Evolutionary conservation across 2,797 vertebrate species (phyloP).

Genomic region (Delichon dasypus): DNA sequence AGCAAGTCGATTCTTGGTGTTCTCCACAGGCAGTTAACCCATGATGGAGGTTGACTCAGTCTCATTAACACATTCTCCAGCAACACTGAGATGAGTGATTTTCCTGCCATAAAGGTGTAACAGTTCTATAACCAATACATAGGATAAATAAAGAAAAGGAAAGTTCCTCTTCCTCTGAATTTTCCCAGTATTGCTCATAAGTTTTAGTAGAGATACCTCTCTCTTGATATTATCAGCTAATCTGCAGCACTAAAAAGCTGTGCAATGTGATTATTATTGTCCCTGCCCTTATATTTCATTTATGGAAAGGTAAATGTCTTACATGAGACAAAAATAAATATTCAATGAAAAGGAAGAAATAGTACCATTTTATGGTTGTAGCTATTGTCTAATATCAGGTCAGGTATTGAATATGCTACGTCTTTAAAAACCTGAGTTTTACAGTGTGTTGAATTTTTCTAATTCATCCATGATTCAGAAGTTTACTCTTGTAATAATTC

Average conservation of each 20-base stretch:
- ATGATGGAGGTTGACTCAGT: background rate
- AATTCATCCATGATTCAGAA: background rate
- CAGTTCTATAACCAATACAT: background rate
- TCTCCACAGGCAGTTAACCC: background rate
- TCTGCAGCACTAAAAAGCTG: background rate
- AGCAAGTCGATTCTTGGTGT: background rate
- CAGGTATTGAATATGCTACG: background rate
- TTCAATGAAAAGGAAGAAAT: background rate
- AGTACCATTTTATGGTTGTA: background rate
- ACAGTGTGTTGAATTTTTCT: background rate
- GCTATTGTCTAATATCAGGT: background rate
- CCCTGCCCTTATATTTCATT: background rate
- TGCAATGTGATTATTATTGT: background rate
- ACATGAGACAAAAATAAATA: background rate
- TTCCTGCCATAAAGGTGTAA: background rate
- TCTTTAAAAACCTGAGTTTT: background rate
- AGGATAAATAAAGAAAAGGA: background rate
- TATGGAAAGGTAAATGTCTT: background rate
- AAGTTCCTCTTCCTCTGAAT: background rate
- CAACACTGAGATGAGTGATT: background rate
- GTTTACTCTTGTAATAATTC: background rate
- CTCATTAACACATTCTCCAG: background rate
- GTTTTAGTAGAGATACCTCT: background rate
- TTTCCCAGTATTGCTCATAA: fast-evolving
- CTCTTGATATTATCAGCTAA: background rate